These are phyloP conservation scores for Myripristis jacobus DNA, from an alignment of 2,797 vertebrate genomes.

Conservation along the genomic window DNA sequence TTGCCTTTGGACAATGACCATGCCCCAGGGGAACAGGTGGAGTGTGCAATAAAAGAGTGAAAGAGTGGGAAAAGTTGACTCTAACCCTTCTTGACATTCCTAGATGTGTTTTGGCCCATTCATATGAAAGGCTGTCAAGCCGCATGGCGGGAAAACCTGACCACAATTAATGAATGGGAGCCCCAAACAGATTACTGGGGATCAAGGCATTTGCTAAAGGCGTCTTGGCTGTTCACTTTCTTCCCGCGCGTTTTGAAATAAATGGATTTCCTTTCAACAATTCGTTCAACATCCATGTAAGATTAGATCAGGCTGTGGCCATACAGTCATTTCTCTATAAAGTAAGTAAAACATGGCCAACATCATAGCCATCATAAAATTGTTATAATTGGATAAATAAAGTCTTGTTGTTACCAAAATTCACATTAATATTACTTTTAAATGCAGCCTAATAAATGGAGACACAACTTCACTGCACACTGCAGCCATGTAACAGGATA, in stretches of 20 bases:
- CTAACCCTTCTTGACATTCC: constrained; percentile 64
- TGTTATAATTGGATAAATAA: too few relatives aligned
- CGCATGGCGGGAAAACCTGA: constrained; percentile 45
- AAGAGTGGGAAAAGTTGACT: constrained; percentile 59
- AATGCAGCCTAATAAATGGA: too few relatives aligned
- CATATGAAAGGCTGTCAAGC: constrained; percentile 25
- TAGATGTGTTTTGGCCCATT: constrained; percentile 27
- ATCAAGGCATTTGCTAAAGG: constrained; percentile 7
- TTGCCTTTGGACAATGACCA: constrained; percentile 74
- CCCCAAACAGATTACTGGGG: constrained; percentile 18
- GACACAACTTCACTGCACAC: too few relatives aligned
- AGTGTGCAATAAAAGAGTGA: constrained; percentile 56
- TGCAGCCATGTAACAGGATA: too few relatives aligned
- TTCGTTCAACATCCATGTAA: too few relatives aligned
- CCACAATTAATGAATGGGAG: constrained; percentile 18
- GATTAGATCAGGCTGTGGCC: too few relatives aligned
- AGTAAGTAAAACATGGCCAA: too few relatives aligned
- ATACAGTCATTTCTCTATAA: too few relatives aligned
- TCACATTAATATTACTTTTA: too few relatives aligned
- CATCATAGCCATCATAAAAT: too few relatives aligned
- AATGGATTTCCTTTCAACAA: not conserved
- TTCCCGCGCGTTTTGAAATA: not conserved
- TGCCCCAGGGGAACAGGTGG: constrained; percentile 80
- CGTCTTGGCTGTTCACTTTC: not conserved
- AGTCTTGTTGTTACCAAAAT: too few relatives aligned